phyloP scores from a whole-genome alignment of 2,888 invertebrate genomes.

The Lamproptera curius region DNA sequence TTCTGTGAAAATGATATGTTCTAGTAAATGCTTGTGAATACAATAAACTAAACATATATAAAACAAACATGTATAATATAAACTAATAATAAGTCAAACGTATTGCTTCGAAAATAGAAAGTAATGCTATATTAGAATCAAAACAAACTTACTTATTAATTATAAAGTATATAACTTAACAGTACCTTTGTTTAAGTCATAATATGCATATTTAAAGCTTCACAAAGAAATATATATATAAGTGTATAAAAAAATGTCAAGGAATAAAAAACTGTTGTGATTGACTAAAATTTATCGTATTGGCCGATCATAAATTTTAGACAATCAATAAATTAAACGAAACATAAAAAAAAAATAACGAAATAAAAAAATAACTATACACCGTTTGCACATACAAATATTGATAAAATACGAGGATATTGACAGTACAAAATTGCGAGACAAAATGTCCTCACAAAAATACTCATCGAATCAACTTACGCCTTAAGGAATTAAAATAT shows the following conservation, averaged over 20 bases:
- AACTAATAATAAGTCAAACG: constrained; percentile 7
- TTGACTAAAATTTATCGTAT: constrained; percentile 42
- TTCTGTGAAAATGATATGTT: constrained; percentile 58
- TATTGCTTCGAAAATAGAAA: constrained; percentile 8
- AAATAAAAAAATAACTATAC: constrained; percentile 10
- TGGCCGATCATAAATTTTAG: constrained; percentile 37
- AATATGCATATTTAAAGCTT: constrained; percentile 44
- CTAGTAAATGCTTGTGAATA: constrained; percentile 34
- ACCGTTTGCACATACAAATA: too few species aligned
- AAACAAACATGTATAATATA: background rate
- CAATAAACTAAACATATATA: constrained; percentile 9
- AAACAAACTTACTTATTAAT: constrained; percentile 12
- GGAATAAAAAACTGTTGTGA: constrained; percentile 52
- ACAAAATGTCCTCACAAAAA: too few species aligned
- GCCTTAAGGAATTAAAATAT: constrained; percentile 13
- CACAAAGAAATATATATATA: constrained; percentile 44
- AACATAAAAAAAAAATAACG: constrained; percentile 15
- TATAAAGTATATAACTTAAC: constrained; percentile 12
- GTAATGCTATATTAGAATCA: constrained; percentile 17
- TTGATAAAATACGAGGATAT: too few species aligned
- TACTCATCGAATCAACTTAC: too few species aligned
- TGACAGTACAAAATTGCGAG: too few species aligned
- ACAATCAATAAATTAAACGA: constrained; percentile 34
- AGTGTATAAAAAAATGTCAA: too few species aligned
- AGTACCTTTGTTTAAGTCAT: constrained; percentile 42